Evolutionary conservation across 2,113 vertebrate genomes (phyloP), one percentile per base, ranked within the genome.

Genomic region (Misgurnus mizolepis): DNA sequence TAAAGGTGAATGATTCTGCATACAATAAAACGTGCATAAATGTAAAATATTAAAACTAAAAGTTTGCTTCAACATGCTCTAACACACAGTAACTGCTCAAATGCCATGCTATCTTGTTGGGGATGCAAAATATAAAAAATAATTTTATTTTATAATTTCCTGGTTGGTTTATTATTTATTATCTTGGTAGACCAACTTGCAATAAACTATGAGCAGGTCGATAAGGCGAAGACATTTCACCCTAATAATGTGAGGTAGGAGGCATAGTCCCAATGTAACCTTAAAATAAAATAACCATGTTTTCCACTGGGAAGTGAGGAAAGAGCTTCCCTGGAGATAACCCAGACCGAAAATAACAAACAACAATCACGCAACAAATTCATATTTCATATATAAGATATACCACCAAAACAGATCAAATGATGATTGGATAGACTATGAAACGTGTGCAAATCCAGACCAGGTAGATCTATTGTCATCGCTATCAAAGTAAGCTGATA

Each of bases 371-470:
- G 53, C 17, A 47, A 70, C n/a, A 43, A 22, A 60, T 17, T n/a
- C 34, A 27, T 8, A 17, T 56, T 22, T 22, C 3, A 6, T 11
- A 15, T 15, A 61, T 58, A 6, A 49, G 14, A 49, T 49, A 8
- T 45, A 27, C 60, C 15, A n/a, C 68, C 50, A 27, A 43, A 65
- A 60, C 41, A 47, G 2, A 64, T 8, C 18, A 22, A 62, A 79
- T 53, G 7, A 27, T 76, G 8, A 12, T 34, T 64, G 34, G 11
- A 9, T 68, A 34, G 47, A 71, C 47, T 74, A 43, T 14, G 6
- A 71, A 40, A 78, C 67, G 34, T 74, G 76, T 84, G 79, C 79
- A 84, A 84, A 79, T 39, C 56, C 65, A 41, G 76, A 45, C n/a
- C 34, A 6, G 11, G 61, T 60, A 79, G 56, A 65, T 49, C 45